Base-by-base conservation (phyloP, 2,888 invertebrate genomes). In the Monoplex corrugatus region DNA sequence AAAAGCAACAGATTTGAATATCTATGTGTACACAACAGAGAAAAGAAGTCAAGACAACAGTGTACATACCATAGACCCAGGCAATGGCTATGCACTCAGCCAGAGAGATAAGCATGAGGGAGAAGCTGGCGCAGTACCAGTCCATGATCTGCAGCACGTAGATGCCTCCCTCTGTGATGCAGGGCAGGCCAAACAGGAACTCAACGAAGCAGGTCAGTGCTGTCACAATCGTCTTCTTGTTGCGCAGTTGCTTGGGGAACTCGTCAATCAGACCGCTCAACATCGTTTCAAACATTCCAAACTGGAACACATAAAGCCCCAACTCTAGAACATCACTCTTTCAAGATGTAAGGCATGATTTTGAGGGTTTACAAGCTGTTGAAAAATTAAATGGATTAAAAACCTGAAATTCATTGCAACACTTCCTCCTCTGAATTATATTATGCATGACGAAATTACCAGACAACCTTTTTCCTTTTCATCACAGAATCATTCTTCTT, bases 211-310 rank as follows among this genome's bases (percentile, higher is more conserved):
- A 97, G 0, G 97, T 96, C 0, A 96, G 50, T 0, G 97, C 96
- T 0, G 97, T 97, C n/a, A 98, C 97, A 0, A 97, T 90, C 80
- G 96, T 96, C 95, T 98, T 98, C 90, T 97, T 96, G 13, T 96
- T 95, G 43, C 95, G 90, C 38, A 97, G 94, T 50, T 93, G 93
- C 13, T 93, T 86, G 0, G 97, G 97, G 93, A 97, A 97, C 93
- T 98, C 98, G 94, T 98, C 98, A n/a, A 97, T 96, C 0, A 98
- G 94, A 5, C 98, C 98, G 16, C 97, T 97, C 88, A 98, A 97
- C 23, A 98, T 97, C 0, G 98, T 97, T 96, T 98, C 98, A 92
- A 98, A 97, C 95, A 98, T 98, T 3, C 98, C 98, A 96, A 98
- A 98, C 98, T 98, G 96, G 68, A 93, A 92, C 91, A 90, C 90